Percentiles rank a stretch among this genome's conserved stretches.
These are phyloP conservation scores for Ormyrus rosae DNA, from an alignment of 2,888 invertebrate genomes.

Conservation along the genomic window DNA sequence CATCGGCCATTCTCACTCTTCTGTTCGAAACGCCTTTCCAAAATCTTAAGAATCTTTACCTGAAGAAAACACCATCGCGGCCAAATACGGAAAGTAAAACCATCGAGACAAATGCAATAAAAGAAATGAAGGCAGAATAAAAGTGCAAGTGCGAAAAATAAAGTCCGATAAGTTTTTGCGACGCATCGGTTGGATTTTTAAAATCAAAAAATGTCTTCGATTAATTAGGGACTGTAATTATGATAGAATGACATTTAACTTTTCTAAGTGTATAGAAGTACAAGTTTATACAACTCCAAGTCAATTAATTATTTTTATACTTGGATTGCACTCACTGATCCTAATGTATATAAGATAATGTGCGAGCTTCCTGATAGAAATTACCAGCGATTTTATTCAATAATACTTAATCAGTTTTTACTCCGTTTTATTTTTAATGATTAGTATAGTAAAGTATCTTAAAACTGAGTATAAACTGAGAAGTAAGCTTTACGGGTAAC, in stretches of 20 bases:
- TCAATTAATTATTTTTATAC: neutral
- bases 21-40: conserved; percentile 84
- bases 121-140: conserved; percentile 51
- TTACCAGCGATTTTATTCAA: neutral
- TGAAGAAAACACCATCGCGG: conserved; percentile 65
- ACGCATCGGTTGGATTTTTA: neutral
- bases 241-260: too few relatives aligned
- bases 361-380: conserved; percentile 12
- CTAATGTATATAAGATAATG: conserved; percentile 29
- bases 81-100: neutral
- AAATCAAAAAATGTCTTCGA: conserved; percentile 30
- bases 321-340: neutral
- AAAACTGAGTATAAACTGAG: too few relatives aligned
- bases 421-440: neutral
- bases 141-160: neutral
- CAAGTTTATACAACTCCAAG: neutral
- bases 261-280: neutral
- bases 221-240: neutral
- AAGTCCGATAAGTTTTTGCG: neutral
- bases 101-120: conserved; percentile 55
- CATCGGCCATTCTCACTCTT: conserved; percentile 79
- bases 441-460: neutral
- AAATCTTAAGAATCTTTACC: conserved; percentile 80
- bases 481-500: too few relatives aligned
- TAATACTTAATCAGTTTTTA: neutral